Conservation (phyloP, 2,113 vertebrate species). For the Stigmatopora argus region DNA sequence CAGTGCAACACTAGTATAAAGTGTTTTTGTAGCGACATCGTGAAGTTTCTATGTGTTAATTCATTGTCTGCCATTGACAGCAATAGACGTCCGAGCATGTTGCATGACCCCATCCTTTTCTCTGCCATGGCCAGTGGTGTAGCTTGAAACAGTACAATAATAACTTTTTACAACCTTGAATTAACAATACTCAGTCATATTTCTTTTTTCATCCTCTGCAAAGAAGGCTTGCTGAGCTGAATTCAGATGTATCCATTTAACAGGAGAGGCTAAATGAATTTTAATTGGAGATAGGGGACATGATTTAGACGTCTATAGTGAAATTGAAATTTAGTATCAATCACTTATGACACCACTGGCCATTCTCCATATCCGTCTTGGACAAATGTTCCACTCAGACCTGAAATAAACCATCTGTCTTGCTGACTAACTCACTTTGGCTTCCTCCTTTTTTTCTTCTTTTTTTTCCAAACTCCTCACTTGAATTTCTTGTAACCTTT, state of each 20-base stretch:
- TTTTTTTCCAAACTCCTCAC: slow-evolving; percentile 67
- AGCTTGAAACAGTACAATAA: background rate
- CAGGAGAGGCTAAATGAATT: background rate
- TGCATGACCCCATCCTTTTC: slow-evolving; percentile 48
- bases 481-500: slow-evolving; percentile 77
- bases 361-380: background rate
- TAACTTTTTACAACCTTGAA: no score
- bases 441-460: slow-evolving; percentile 65
- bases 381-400: slow-evolving; percentile 23
- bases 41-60: no score
- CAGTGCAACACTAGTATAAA: no score
- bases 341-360: background rate
- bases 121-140: slow-evolving; percentile 56
- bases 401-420: slow-evolving; percentile 38
- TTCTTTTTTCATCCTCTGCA: no score
- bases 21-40: no score
- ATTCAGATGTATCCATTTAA: no score
- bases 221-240: no score
- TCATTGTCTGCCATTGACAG: no score
- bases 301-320: no score
- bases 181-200: no score
- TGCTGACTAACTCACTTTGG: slow-evolving; percentile 55
- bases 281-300: background rate
- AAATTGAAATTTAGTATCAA: no score
- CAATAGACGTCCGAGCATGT: slow-evolving; percentile 6